Percentiles rank a stretch among this genome's conserved stretches.
phyloP scores from a whole-genome alignment of 2,113 vertebrate species.

The Microcebus griseorufus region DNA sequence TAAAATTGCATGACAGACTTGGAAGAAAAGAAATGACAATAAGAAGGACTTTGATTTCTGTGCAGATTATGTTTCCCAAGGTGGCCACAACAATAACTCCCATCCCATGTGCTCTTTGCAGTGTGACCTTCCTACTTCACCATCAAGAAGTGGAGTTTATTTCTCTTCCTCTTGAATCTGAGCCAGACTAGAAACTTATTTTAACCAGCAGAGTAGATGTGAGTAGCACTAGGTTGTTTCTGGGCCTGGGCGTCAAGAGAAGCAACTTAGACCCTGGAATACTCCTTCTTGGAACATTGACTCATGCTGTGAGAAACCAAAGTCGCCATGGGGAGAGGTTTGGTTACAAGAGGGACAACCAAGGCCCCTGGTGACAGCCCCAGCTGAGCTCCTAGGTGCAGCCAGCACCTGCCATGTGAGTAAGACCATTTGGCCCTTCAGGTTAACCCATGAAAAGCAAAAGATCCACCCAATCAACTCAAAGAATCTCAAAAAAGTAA shows the following conservation, averaged over 20 bases:
- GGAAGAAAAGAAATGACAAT: slow-evolving; percentile 31
- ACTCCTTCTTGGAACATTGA: background rate
- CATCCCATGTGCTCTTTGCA: background rate
- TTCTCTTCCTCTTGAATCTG: background rate
- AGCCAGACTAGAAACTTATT: background rate
- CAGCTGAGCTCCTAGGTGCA: background rate
- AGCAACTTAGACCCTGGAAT: background rate
- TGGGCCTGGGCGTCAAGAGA: background rate
- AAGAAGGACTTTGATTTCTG: slow-evolving; percentile 33
- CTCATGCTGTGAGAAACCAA: background rate
- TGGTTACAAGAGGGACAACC: background rate
- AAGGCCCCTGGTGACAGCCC: background rate
- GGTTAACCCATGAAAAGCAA: background rate
- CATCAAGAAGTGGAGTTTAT: background rate
- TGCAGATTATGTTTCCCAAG: slow-evolving; percentile 15
- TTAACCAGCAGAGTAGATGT: background rate
- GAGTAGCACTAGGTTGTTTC: background rate
- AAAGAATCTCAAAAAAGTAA: background rate
- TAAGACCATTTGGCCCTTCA: background rate
- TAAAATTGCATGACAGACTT: slow-evolving; percentile 24
- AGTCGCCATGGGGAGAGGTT: background rate
- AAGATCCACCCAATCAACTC: background rate
- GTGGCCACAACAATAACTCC: background rate
- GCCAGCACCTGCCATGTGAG: background rate
- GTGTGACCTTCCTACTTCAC: slow-evolving; percentile 19